Base-by-base conservation (phyloP, 2,113 vertebrate species). In the Carassius auratus region DNA sequence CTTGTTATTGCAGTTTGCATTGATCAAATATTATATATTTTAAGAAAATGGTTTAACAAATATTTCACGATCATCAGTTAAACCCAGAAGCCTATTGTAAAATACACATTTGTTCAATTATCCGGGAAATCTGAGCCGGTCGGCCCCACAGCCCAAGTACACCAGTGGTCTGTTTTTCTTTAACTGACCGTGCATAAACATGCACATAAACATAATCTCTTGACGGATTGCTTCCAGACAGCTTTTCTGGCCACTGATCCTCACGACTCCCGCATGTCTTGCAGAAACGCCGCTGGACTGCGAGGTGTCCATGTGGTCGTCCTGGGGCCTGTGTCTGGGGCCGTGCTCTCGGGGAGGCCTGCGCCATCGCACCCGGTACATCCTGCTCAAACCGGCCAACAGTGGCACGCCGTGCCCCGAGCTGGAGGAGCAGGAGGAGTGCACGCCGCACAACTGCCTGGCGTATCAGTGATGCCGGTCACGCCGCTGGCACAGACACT, bases 221-320 rank as follows among this genome's bases (percentile, higher is more conserved):
- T 48, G 36, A 23, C 8, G 0, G 33, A 48, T 78, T 78, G 48
- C 21, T 42, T 71, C 61, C 38, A 81, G 42, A 50, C 19, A 3
- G 19, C 19, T 59, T 9, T 59, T 59, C 9, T 59, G 21, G 8
- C 33, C 36, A 23, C 23, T 19, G 13, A 14, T 52, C 19, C 55
- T 66, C 36, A 59, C 15, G 13, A 36, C 3, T 50, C 23, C 21
- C 57, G 19, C 78, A 14, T 84, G 68, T 82, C 2, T 86, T 81
- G 10, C 91, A 95, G 95, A 84, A 23, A 96, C 95, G 3, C 95
- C 95, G 3, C 86, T 96, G 86, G 95, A 96, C 92, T 95, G 95
- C 76, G 93, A 95, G 87, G 94, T 95, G 74, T 94, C 95, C 8
- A 88, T 93, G 76, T 96, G 95, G 95, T 96, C 95, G 0, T 94